phyloP scores from a whole-genome alignment of 2,797 vertebrate genomes.

The Scolopax bukidnonensis region DNA sequence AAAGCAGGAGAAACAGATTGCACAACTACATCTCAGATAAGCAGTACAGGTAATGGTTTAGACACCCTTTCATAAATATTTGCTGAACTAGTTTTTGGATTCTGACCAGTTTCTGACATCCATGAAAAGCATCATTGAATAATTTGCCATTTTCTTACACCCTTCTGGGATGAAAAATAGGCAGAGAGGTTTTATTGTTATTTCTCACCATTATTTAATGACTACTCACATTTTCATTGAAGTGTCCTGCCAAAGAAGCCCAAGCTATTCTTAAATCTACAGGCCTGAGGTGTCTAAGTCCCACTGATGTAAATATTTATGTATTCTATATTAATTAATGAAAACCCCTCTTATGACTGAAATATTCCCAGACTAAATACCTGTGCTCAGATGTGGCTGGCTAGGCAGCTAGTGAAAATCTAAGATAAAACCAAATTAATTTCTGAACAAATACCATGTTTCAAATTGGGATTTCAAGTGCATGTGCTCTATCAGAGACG shows the following conservation, averaged over 20 bases:
- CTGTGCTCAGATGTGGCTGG: not conserved
- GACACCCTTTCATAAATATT: slow-evolving; percentile 60
- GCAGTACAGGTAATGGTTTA: slow-evolving; percentile 51
- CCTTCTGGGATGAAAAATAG: not conserved
- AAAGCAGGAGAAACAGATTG: slow-evolving; percentile 40
- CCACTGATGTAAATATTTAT: not conserved
- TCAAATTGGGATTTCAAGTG: not conserved
- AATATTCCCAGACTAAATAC: not conserved
- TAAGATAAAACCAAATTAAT: not conserved
- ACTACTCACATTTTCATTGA: not conserved
- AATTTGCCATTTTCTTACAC: slow-evolving; percentile 25
- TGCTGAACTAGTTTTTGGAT: slow-evolving; percentile 52
- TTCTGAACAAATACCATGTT: not conserved
- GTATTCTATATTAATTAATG: not conserved
- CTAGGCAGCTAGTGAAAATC: not conserved
- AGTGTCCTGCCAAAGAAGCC: not conserved
- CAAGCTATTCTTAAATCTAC: not conserved
- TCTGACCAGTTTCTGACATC: slow-evolving; percentile 51
- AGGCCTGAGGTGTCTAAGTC: not conserved
- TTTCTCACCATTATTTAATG: slow-evolving; percentile 6
- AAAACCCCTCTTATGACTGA: not conserved
- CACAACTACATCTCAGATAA: slow-evolving; percentile 42
- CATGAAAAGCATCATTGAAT: slow-evolving; percentile 34
- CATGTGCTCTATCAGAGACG: accelerated
- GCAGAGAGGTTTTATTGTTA: not conserved